Evolutionary conservation across 2,888 invertebrate genomes (phyloP), one percentile per base, ranked within the genome.

Genomic region (Apomyelois bistriatella): DNA sequence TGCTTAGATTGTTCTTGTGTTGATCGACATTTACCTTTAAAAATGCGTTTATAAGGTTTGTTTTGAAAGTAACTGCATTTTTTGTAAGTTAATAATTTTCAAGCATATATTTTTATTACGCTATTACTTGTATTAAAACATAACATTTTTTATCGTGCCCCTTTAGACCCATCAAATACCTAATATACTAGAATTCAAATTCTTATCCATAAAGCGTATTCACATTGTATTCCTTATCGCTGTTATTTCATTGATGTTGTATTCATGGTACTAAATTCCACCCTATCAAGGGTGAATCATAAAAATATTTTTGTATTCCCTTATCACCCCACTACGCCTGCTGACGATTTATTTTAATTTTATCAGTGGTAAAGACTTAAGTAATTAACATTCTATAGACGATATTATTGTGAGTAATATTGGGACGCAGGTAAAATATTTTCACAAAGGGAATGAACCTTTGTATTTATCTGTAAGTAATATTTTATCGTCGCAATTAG

Each of bases 351-450:
- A 55, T 54, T 55, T 58, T 53, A 55, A 51, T 54, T 46, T 58
- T 57, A 60, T 58, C 56, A 53, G 50, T 49, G 52, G 60, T 79
- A 81, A 84, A 73, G 74, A 75, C 75, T 76, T 79, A 64, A 56
- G 81, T 76, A 81, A 86, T 86, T 85, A 87, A 85, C 86, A 86
- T 87, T 86, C 84, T 74, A 74, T 70, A 66, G 64, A 61, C 62
- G 66, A 71, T 74, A 72, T 65, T 58, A 59, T 63, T 47, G 52
- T 48, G 37, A 48, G 22, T 48, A 48, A 37, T 37, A 37, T 22
- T 48, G n/a, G 17, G 36, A 48, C 16, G 17, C 35, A 48, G 48
- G 48, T 48, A 48, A 48, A 36, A 48, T 17, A 32, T 46, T 32
- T 46, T 46, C 15, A 13, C 13, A 35, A 32, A 10, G 13, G 43